Evolutionary conservation across 1,140 invertebrate species (phyloP), one percentile per base, ranked within the genome.

Genomic region (Cydia pomonella): DNA sequence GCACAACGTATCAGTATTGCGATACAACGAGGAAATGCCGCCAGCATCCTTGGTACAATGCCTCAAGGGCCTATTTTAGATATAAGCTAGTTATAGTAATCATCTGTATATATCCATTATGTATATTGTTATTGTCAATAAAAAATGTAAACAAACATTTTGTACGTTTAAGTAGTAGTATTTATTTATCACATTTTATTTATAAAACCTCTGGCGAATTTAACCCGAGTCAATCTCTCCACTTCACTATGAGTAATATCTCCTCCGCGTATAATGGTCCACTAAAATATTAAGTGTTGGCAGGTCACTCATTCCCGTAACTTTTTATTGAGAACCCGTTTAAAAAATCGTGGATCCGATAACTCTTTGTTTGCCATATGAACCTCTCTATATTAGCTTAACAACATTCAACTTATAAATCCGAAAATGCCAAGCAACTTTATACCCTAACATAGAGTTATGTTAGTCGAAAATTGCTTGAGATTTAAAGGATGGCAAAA

Each of bases 341-440:
- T 76, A 80, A 84, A 85, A 77, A 84, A 81, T 84, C 84, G 84
- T 85, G 84, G 76, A 84, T 84, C 84, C 72, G 84, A 85, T 85
- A 85, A 82, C 77, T 82, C 73, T 79, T 75, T 78, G 77, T 79
- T 80, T 77, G 74, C 77, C 73, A 74, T 75, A 77, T 25, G 53
- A 72, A 77, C 77, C 77, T 75, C 81, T 79, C 80, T 76, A 77
- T 84, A 82, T 82, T 80, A 76, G 77, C 81, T 82, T 78, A 79
- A 81, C 75, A 78, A 85, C 79, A 81, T 81, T 85, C 78, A 47
- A 82, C 77, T 82, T 80, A 82, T 78, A 73, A 29, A 38, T 50
- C 21, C 18, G 10, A n/a, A 25, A 59, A 18, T 1, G 0, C n/a
- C 62, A 63, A 62, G n/a, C 7, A 12, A 78, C 62, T 72, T 38